phyloP scores from a whole-genome alignment of 2,888 invertebrate species.

The Cyaniris semiargus region DNA sequence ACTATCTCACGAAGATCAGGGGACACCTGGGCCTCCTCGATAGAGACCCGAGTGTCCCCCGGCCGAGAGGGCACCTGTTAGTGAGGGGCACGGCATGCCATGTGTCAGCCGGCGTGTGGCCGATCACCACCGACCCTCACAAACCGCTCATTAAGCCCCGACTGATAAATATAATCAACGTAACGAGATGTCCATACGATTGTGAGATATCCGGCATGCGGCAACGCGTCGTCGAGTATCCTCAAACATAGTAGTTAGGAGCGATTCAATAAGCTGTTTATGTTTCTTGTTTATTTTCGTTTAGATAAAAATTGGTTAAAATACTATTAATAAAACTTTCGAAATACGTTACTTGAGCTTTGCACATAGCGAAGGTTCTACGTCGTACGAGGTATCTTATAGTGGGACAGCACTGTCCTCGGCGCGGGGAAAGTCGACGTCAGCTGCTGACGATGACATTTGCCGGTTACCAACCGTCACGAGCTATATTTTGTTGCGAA shows the following conservation, averaged over 20 bases:
- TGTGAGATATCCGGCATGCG: constrained; percentile 4
- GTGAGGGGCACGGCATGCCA: background rate
- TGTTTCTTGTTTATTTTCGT: background rate
- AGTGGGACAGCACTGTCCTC: background rate
- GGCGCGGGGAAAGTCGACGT: background rate
- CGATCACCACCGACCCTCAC: background rate
- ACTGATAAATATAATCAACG: background rate
- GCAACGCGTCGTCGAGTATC: background rate
- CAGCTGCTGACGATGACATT: constrained; percentile 15
- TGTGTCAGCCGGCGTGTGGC: background rate
- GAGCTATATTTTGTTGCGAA: background rate
- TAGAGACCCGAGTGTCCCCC: background rate
- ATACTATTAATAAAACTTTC: background rate
- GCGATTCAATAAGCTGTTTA: background rate
- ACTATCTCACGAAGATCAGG: constrained; percentile 3
- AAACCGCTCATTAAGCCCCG: background rate
- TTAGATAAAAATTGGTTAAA: background rate
- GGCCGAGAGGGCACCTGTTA: background rate
- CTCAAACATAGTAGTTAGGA: background rate
- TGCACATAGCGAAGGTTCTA: background rate
- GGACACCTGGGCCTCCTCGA: background rate
- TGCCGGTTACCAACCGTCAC: background rate
- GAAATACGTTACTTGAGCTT: background rate
- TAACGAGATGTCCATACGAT: background rate
- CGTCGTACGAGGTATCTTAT: background rate